Evolutionary conservation across 2,888 invertebrate species (phyloP).

Genomic region (Drosophila fulvimacula): DNA sequence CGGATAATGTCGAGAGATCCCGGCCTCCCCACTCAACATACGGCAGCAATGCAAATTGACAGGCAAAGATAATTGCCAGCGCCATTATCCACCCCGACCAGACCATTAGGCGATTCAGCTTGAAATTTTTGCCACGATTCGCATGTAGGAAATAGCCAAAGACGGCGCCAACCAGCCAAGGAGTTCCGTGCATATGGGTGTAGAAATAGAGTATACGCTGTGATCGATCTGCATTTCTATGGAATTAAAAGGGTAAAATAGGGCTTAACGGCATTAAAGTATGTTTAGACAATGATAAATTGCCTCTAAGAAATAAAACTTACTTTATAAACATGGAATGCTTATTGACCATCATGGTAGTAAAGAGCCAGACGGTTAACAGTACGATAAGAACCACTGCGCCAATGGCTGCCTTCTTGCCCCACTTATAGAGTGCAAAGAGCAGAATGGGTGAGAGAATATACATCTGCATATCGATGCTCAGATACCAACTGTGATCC

Average conservation of each 20-base stretch:
- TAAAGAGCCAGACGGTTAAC: constrained; percentile 56
- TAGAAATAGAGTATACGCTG: constrained; percentile 51
- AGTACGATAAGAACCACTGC: constrained; percentile 63
- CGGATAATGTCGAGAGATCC: constrained; percentile 27
- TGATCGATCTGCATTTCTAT: neutral
- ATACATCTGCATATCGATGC: constrained; percentile 86
- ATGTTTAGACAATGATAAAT: no score
- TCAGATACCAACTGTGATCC: constrained; percentile 86
- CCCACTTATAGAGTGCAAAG: constrained; percentile 83
- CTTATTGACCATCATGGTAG: constrained; percentile 60
- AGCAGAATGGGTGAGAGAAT: constrained; percentile 86
- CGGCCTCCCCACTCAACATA: constrained; percentile 32
- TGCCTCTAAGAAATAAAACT: constrained; percentile 7
- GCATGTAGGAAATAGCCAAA: constrained; percentile 74
- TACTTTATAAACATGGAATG: constrained; percentile 46
- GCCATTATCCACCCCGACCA: constrained; percentile 44
- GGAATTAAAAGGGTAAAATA: neutral
- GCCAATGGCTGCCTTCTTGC: constrained; percentile 57
- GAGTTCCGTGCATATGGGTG: constrained; percentile 71
- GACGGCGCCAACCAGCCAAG: constrained; percentile 76
- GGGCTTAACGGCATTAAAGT: no score
- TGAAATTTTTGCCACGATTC: constrained; percentile 44
- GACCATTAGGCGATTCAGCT: constrained; percentile 37
- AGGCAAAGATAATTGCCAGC: constrained; percentile 48
- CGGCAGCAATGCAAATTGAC: constrained; percentile 62